Conservation (phyloP, 2,113 vertebrate genomes). For the Synodontis membranacea region DNA sequence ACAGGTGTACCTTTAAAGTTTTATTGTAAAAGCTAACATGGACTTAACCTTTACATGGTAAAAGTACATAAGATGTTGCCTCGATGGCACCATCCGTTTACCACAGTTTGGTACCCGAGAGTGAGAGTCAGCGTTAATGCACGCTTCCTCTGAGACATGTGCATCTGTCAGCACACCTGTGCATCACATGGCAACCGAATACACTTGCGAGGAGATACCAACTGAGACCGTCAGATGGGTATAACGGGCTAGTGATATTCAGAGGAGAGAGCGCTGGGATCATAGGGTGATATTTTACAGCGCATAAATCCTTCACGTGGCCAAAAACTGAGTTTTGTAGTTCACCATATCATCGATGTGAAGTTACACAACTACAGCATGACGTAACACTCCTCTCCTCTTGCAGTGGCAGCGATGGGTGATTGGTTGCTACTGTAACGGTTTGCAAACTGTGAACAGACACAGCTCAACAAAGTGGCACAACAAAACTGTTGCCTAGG, state of each 20-base stretch:
- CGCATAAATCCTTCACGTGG: background rate
- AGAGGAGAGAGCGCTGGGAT: background rate
- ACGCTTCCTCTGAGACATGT: background rate
- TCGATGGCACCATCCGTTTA: background rate
- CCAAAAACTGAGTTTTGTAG: background rate
- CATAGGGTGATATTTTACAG: background rate
- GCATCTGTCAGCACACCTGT: conserved; percentile 8
- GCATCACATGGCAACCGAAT: background rate
- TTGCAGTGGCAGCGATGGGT: background rate
- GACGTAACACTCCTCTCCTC: background rate
- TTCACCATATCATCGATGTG: background rate
- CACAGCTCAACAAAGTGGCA: background rate
- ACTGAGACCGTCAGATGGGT: background rate
- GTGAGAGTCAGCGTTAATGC: background rate
- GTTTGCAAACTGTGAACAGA: background rate
- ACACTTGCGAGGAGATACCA: background rate
- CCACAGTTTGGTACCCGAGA: background rate
- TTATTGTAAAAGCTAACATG: background rate
- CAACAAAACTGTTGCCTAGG: conserved; percentile 23
- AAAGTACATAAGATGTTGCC: background rate
- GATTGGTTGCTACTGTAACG: background rate
- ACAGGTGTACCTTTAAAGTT: background rate
- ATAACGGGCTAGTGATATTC: background rate
- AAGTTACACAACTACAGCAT: no score
- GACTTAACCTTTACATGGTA: background rate